Evolutionary conservation across 2,797 vertebrate species (phyloP).

Genomic region (Hybognathus amarus): DNA sequence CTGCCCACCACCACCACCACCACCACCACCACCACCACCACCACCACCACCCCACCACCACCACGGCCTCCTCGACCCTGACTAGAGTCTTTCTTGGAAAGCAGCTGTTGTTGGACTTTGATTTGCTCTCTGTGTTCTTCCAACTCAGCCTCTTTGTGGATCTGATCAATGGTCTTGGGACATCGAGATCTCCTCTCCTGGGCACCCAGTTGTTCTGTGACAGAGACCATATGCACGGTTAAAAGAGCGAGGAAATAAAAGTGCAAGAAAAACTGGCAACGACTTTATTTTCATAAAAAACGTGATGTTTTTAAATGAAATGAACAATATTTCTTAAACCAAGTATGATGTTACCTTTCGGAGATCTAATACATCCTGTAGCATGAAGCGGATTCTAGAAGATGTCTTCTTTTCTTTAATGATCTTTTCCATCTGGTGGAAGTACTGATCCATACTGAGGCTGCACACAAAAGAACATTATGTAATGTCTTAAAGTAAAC

Average conservation of each 20-base stretch:
- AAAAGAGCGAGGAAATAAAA: background rate
- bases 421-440: slow-evolving; percentile 98
- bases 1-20: slow-evolving; percentile 65
- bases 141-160: slow-evolving; percentile 96
- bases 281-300: too few relatives aligned
- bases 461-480: slow-evolving; percentile 66
- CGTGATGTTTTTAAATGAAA: too few relatives aligned
- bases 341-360: slow-evolving; percentile 79
- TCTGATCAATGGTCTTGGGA: slow-evolving; percentile 99
- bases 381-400: slow-evolving; percentile 96
- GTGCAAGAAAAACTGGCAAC: background rate
- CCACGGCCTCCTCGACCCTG: slow-evolving; percentile 70
- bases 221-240: background rate
- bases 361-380: slow-evolving; percentile 95
- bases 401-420: slow-evolving; percentile 98
- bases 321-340: background rate
- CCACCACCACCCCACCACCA: slow-evolving; percentile 52
- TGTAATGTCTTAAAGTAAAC: too few relatives aligned
- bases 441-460: slow-evolving; percentile 99
- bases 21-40: slow-evolving; percentile 44
- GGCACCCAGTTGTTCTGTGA: slow-evolving; percentile 93
- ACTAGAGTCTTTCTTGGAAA: slow-evolving; percentile 85
- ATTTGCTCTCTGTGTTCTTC: slow-evolving; percentile 96
- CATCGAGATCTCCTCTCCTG: slow-evolving; percentile 93
- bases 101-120: slow-evolving; percentile 93